Base-by-base conservation (phyloP, 2,797 vertebrate genomes). In the Sebastes kiyomatsui region DNA sequence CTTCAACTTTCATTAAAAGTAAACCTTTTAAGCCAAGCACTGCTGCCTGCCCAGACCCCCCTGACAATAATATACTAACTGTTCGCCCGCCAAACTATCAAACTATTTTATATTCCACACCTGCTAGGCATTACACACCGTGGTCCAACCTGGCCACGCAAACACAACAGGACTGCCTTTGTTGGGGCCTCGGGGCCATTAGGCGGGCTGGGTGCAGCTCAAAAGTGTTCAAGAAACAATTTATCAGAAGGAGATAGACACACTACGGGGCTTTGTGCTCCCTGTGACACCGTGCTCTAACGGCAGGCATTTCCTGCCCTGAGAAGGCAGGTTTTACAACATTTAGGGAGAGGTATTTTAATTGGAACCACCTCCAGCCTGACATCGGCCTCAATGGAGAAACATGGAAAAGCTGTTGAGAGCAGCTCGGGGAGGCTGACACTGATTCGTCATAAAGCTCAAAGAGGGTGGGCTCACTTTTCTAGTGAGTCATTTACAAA, bases 71-170 rank as follows among this genome's bases (percentile, higher is more conserved):
- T 91, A 88, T 91, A 88, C 83, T 79, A 90, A 93, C 91, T 92
- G 93, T 94, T 92, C 80, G 76, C 82, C 79, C 79, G 90, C 92
- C 91, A 94, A 92, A 93, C 91, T 87, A 93, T 94, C 91, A 93
- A 94, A 93, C 92, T 90, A 88, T 93, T 94, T 94, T 93, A 90
- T 93, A 94, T 93, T 93, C 91, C 92, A 94, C 94, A 95, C 94
- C 94, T 94, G 94, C 88, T 89, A 92, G 83, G 86, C 93, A 94
- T 95, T 95, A 94, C 90, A 81, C 81, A 72, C 88, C 83, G 87
- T 60, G 86, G 79, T 89, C 85, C 84, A 77, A 87, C 88, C 88
- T 75, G 89, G 87, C 90, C 73, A 30, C 55, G 85, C 90, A 90
- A 91, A 91, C 88, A 94, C 90, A 93, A 93, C 94, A 94, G 88